phyloP scores from a whole-genome alignment of 2,113 vertebrate species.

The Dendrocopos noguchii region DNA sequence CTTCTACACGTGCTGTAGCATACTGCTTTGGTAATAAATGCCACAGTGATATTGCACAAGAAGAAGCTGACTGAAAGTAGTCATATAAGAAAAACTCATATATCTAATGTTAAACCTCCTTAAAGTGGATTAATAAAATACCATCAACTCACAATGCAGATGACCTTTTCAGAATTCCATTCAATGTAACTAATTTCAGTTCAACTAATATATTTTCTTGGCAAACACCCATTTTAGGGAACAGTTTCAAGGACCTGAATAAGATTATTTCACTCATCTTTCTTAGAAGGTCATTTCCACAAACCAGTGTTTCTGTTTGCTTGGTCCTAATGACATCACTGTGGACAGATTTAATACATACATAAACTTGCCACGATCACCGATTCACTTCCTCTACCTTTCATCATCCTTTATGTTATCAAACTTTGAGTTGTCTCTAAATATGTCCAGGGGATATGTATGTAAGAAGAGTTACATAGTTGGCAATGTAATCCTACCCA shows the following conservation, averaged over 20 bases:
- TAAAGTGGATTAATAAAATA: neutral
- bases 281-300: neutral
- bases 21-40: neutral
- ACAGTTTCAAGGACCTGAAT: neutral
- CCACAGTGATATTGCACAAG: neutral
- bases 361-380: neutral
- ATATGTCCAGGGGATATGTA: neutral
- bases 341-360: neutral
- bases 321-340: neutral
- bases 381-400: neutral
- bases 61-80: neutral
- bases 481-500: neutral
- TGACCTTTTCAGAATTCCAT: neutral
- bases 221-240: neutral
- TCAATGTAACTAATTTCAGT: neutral
- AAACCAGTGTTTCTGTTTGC: neutral
- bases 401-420: neutral
- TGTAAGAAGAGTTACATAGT: neutral
- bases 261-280: neutral
- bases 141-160: neutral
- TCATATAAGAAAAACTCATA: neutral
- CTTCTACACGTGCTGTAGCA: rapidly evolving
- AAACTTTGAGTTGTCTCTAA: neutral
- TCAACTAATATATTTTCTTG: neutral
- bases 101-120: neutral